Conservation (phyloP, 2,113 vertebrate genomes). For the Actinemys pallida region DNA sequence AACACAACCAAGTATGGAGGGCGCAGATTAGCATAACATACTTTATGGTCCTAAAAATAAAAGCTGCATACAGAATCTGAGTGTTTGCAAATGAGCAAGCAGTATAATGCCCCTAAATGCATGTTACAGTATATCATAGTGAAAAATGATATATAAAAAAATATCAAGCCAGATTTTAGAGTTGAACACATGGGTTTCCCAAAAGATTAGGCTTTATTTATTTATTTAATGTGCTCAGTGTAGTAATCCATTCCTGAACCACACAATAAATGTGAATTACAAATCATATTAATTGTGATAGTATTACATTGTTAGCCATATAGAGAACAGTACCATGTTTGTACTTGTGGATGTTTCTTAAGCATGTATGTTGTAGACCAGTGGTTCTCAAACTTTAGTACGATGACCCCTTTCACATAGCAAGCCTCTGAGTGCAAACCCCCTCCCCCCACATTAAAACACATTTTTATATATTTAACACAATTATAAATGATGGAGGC, state of each 20-base stretch:
- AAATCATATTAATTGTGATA: not conserved
- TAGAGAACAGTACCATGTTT: not conserved
- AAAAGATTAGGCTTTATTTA: not conserved
- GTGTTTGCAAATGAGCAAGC: not conserved
- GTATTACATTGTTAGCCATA: not conserved
- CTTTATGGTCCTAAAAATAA: not conserved
- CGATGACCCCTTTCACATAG: too few relatives aligned
- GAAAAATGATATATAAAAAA: not conserved
- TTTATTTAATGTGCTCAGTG: not conserved
- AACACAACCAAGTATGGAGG: not conserved
- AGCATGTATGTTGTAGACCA: not conserved
- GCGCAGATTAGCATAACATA: not conserved
- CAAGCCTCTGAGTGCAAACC: too few relatives aligned
- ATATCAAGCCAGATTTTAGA: not conserved
- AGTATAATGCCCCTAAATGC: not conserved
- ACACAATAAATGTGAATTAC: slow-evolving; percentile 5
- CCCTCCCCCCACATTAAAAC: too few relatives aligned
- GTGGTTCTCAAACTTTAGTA: too few relatives aligned
- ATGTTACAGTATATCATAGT: not conserved
- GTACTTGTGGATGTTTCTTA: not conserved
- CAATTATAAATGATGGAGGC: too few relatives aligned
- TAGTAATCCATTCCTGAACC: not conserved
- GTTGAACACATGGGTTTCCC: not conserved
- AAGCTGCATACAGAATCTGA: not conserved
- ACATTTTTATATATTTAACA: too few relatives aligned